A percentile compares a stretch with the other conserved stretches of the same genome.
Evolutionary conservation across 2,797 vertebrate genomes (phyloP).

Genomic region (Thaleichthys pacificus): DNA sequence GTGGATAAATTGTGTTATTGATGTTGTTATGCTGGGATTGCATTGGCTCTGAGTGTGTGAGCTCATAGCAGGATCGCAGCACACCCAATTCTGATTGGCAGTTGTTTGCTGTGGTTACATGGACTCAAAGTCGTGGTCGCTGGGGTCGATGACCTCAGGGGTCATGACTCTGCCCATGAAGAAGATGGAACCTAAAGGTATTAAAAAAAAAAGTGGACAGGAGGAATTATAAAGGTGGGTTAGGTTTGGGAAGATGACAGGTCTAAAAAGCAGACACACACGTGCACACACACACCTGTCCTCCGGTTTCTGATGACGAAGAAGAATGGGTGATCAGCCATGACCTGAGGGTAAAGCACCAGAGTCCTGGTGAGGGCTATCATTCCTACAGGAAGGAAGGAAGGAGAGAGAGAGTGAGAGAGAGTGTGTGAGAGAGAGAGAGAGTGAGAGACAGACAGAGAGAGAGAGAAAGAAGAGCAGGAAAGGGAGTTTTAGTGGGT

Average conservation of each 20-base stretch:
- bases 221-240: no score
- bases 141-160: constrained; percentile 88
- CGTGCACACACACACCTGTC: constrained; percentile 78
- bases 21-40: constrained; percentile 41
- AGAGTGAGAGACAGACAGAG: neutral
- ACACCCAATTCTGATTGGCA: neutral
- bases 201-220: neutral
- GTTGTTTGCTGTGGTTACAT: constrained; percentile 71
- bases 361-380: constrained; percentile 92
- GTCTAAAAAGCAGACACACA: neutral
- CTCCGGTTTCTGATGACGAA: constrained; percentile 91
- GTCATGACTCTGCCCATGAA: constrained; percentile 98
- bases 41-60: constrained; percentile 42
- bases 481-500: neutral
- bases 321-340: constrained; percentile 97
- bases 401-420: neutral
- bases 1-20: constrained; percentile 63
- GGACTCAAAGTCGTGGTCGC: constrained; percentile 87
- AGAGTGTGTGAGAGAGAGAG: neutral
- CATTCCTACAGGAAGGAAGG: constrained; percentile 78
- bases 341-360: constrained; percentile 94
- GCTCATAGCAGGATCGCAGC: constrained; percentile 2
- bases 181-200: constrained; percentile 81
- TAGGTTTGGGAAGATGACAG: neutral
- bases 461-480: neutral